A percentile compares a stretch with the other conserved stretches of the same genome.
Evolutionary conservation across 2,888 invertebrate species (phyloP).

Genomic region (Drosophila yooni): DNA sequence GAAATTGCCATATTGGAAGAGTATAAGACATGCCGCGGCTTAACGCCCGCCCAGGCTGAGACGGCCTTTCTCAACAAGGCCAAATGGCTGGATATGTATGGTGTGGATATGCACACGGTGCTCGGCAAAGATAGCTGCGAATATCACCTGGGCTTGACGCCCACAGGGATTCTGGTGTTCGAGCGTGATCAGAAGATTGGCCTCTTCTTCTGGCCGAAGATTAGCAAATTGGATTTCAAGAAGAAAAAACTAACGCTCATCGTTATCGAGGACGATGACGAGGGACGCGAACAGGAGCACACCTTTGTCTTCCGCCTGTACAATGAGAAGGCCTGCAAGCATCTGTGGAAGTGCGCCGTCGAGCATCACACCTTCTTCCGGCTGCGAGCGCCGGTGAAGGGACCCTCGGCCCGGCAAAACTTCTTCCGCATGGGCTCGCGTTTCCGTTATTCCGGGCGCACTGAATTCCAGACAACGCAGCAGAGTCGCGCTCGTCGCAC

Average conservation of each 20-base stretch:
- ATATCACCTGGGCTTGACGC: slow-evolving; percentile 98
- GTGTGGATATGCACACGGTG: slow-evolving; percentile 99
- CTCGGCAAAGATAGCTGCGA: slow-evolving; percentile 98
- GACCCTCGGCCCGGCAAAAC: slow-evolving; percentile 95
- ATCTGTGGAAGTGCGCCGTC: slow-evolving; percentile 99
- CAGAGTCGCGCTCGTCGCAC: slow-evolving; percentile 95
- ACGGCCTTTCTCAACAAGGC: slow-evolving; percentile 97
- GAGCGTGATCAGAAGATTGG: slow-evolving; percentile 99
- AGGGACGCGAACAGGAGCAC: slow-evolving; percentile 98
- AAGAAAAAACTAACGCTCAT: slow-evolving; percentile 98
- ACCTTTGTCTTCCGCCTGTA: slow-evolving; percentile 98
- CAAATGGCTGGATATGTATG: slow-evolving; percentile 99
- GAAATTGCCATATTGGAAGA: slow-evolving; percentile 97
- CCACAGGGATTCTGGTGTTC: slow-evolving; percentile 99
- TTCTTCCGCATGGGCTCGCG: slow-evolving; percentile 99
- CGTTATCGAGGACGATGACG: slow-evolving; percentile 99
- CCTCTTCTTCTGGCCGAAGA: slow-evolving; percentile 99
- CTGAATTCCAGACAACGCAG: slow-evolving; percentile 98
- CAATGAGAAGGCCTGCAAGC: slow-evolving; percentile 99
- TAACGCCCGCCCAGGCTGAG: slow-evolving; percentile 98
- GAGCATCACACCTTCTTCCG: slow-evolving; percentile 99
- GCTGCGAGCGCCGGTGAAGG: slow-evolving; percentile 94
- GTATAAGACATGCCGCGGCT: slow-evolving; percentile 93
- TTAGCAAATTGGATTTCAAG: slow-evolving; percentile 98
- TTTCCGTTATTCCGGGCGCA: slow-evolving; percentile 95